These are phyloP conservation scores for Heteromyza rotundicornis DNA, from an alignment of 2,888 invertebrate genomes.

Conservation along the genomic window DNA sequence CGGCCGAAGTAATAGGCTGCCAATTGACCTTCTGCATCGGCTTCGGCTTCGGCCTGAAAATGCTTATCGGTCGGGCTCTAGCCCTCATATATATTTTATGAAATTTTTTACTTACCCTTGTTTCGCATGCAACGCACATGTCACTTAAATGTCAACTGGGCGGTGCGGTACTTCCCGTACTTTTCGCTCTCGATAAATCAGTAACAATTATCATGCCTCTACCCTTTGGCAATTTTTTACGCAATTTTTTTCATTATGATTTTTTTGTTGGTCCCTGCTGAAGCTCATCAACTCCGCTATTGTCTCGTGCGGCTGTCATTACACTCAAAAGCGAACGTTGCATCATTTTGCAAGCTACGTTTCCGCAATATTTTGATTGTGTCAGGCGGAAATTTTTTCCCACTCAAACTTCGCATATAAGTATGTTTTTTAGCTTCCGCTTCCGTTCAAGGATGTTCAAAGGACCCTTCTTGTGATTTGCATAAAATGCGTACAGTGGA, in stretches of 20 bases:
- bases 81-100: too few species aligned
- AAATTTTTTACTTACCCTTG: too few species aligned
- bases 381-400: too few species aligned
- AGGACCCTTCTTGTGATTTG: neutral
- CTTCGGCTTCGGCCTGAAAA: too few species aligned
- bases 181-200: conserved; percentile 18
- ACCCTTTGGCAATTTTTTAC: neutral
- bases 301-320: neutral
- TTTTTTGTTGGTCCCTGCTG: neutral
- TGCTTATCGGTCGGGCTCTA: too few species aligned
- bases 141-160: conserved; percentile 9
- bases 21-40: too few species aligned
- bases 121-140: neutral
- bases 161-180: neutral
- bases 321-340: neutral
- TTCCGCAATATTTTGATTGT: neutral
- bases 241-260: neutral
- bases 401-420: neutral
- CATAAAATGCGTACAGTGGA: conserved; percentile 1
- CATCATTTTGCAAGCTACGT: neutral
- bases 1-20: too few species aligned
- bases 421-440: neutral
- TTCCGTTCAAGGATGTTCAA: neutral
- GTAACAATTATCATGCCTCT: conserved; percentile 21
- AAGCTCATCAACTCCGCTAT: neutral